These are phyloP conservation scores for Struthio camelus DNA, from an alignment of 2,113 vertebrate species.

Conservation along the genomic window DNA sequence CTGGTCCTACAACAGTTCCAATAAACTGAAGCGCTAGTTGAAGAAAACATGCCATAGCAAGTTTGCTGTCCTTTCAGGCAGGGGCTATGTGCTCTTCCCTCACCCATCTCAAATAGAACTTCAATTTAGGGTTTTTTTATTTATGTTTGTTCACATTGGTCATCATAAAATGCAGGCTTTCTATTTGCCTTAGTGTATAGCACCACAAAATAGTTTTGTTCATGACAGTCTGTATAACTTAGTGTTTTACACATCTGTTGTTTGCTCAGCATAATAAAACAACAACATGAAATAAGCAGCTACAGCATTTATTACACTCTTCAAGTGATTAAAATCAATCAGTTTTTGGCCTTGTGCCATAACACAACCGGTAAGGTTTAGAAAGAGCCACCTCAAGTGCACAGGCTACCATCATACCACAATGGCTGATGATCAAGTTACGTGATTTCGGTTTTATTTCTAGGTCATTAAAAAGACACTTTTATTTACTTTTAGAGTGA, in stretches of 20 bases:
- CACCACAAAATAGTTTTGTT: not conserved
- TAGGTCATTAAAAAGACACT: not conserved
- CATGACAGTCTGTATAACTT: not conserved
- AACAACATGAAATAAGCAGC: not conserved
- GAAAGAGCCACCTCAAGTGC: not conserved
- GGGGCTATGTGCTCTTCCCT: not conserved
- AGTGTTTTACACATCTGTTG: not conserved
- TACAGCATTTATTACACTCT: not conserved
- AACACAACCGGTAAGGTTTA: not conserved
- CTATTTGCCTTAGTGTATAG: not conserved
- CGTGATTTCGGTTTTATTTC: not conserved
- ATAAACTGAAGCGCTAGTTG: not conserved
- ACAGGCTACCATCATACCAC: rapidly evolving
- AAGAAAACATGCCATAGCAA: not conserved
- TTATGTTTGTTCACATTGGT: not conserved
- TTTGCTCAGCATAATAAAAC: not conserved
- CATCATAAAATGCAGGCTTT: not conserved
- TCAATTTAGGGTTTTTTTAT: not conserved
- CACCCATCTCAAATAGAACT: not conserved
- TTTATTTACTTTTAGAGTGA: not conserved
- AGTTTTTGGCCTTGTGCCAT: not conserved
- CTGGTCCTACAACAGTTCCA: not conserved
- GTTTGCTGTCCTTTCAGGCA: not conserved
- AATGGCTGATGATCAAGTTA: not conserved
- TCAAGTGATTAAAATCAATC: not conserved